Evolutionary conservation across 2,797 vertebrate species (phyloP).

Genomic region (Kryptopterus vitreolus): DNA sequence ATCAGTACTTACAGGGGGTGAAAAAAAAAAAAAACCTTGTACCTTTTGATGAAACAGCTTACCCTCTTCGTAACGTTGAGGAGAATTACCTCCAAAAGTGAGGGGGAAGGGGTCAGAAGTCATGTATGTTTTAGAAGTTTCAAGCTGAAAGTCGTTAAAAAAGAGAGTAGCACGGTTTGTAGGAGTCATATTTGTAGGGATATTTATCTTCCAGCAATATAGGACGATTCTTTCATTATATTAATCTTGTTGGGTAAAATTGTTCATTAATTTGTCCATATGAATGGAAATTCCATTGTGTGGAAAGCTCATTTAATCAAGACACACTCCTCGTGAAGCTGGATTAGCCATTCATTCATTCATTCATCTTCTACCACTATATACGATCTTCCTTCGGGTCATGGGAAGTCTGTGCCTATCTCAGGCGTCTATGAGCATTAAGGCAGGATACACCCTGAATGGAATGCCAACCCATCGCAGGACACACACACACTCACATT

Average conservation of each 20-base stretch:
- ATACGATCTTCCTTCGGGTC: no score
- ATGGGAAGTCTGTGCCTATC: no score
- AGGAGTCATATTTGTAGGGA: background rate
- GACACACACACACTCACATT: no score
- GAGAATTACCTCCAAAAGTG: background rate
- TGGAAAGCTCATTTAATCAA: background rate
- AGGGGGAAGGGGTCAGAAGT: no score
- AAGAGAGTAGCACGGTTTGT: background rate
- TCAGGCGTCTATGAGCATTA: no score
- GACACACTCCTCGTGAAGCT: background rate
- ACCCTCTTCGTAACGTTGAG: background rate
- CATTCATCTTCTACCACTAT: no score
- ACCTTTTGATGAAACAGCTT: background rate
- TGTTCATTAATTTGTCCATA: conserved; percentile 5
- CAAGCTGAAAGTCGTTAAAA: background rate
- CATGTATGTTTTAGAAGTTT: background rate
- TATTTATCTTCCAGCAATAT: background rate
- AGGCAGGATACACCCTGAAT: no score
- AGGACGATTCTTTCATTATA: background rate
- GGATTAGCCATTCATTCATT: no score
- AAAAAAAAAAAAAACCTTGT: background rate
- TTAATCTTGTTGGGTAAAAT: no score
- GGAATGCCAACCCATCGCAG: no score
- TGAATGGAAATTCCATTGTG: conserved; percentile 2
- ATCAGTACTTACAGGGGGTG: background rate